Base-by-base conservation (phyloP, 2,888 invertebrate genomes). In the Agelastica alni region DNA sequence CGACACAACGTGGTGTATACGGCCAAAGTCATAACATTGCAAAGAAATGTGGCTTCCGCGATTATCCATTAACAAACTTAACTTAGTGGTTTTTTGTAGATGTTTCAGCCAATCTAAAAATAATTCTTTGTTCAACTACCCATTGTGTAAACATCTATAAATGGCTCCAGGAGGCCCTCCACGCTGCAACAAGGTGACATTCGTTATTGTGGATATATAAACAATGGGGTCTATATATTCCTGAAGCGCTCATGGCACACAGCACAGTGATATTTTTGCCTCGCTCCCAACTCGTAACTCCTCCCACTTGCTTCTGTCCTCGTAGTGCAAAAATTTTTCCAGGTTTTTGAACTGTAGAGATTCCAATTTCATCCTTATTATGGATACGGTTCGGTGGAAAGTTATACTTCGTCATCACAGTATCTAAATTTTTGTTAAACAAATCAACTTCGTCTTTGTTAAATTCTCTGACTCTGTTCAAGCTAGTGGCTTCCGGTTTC, bases 151-250 rank as follows among this genome's bases (percentile, higher is more conserved):
- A 30, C 12, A 18, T 16, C 6, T 20, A 30, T 45, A 2, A 16
- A 77, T 54, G 4, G 75, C 69, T 28, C 71, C 70, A 55, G 68
- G 51, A 58, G 75, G 75, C 12, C 77, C 77, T 69, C 73, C 74
- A 44, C 71, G 67, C 56, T 75, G 70, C 7, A 78, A 66, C 1
- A 58, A 7, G 72, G 70, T 37, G 70, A 71, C 72, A 76, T 65
- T 48, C 75, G 72, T 58, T 77, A 71, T 17, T 76, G 49, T 0
- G 77, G 76, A 51, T 73, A 79, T 39, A 79, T 77, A 61, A 78
- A 77, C 76, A 79, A 76, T 77, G 78, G 4, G 77, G 77, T 59
- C 22, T 22, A 22, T 22, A 22, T 22, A 22, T 22, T 22, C 22
- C 22, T 22, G 22, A 22, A 7, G 73, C 71, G 63, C 68, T 78